phyloP scores from a whole-genome alignment of 2,888 invertebrate genomes.

The Pseudococcus longispinus region DNA sequence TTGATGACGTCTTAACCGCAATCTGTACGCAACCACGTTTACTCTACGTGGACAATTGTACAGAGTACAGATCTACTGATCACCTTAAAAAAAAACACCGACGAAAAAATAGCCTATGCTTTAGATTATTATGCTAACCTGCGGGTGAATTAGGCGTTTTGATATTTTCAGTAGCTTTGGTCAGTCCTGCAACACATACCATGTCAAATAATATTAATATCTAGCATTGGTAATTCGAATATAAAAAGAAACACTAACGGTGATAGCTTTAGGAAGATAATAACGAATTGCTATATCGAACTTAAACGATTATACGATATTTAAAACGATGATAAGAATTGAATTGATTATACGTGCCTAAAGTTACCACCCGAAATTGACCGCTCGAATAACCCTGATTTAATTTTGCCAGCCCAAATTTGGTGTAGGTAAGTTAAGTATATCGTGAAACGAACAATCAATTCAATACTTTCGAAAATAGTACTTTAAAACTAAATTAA shows the following conservation, averaged over 20 bases:
- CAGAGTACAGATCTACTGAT: background rate
- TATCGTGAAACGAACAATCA: background rate
- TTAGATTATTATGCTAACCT: conserved; percentile 31
- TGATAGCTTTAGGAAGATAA: background rate
- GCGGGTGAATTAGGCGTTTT: conserved; percentile 24
- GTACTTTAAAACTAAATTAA: background rate
- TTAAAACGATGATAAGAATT: background rate
- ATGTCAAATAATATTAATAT: background rate
- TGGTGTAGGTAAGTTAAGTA: too few species aligned
- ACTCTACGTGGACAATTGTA: too few species aligned
- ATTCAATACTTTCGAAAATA: background rate
- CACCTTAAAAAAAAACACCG: background rate
- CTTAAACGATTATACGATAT: background rate
- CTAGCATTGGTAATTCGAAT: background rate
- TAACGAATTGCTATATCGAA: background rate
- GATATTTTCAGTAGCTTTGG: background rate
- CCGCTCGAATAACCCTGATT: background rate
- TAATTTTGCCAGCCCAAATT: background rate
- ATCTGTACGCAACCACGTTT: too few species aligned
- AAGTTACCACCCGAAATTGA: background rate
- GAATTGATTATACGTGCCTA: background rate
- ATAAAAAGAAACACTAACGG: background rate
- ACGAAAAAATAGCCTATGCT: background rate
- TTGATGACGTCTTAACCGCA: too few species aligned
- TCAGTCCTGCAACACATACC: conserved; percentile 52